Evolutionary conservation across 2,113 vertebrate species (phyloP), one percentile per base, ranked within the genome.

Genomic region (Xyrauchen texanus): DNA sequence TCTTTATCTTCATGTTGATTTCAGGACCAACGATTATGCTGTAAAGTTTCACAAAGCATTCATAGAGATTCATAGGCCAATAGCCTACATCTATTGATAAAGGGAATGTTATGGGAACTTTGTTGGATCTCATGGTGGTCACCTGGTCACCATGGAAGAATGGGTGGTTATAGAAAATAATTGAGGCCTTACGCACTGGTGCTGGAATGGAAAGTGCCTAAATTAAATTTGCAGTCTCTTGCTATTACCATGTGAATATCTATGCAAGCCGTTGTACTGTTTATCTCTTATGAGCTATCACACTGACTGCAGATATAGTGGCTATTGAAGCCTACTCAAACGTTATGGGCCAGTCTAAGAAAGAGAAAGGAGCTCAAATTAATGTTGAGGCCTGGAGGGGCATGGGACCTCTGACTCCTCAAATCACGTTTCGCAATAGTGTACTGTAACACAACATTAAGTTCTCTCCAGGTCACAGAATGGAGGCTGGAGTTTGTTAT

Each of bases 371-470:
- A 34, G 21, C 21, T 34, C 58, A 11, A 58, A 49, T 34, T 1
- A 34, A 34, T 34, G 21, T 34, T 34, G 57, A 68, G 63, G 49
- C 55, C 55, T 68, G 79, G 45, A 68, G 13, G 67, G 72, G 57
- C 47, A 34, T 34, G 21, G 21, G 21, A 3, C 21, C 21, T 34
- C 21, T 34, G 21, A 34, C 21, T 34, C 21, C 21, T 34, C 21
- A 34, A 34, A 34, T 34, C 21, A 76, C 21, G 44, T 79, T 79
- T 68, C 71, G 60, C 72, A 79, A 66, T 66, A 71, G 53, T 62
- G 61, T 69, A 45, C 60, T 44, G 60, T 60, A 21, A 47, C 60
- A 72, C n/a, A 79, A 68, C 77, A 58, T 47, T 53, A n/a, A 21
- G 72, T 72, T 68, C 45, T 52, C 61, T 34, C 10, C 66, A 76